Percentiles rank a stretch among this genome's conserved stretches.
phyloP scores from a whole-genome alignment of 2,888 invertebrate genomes.

The Polydrusus pterygomalis region DNA sequence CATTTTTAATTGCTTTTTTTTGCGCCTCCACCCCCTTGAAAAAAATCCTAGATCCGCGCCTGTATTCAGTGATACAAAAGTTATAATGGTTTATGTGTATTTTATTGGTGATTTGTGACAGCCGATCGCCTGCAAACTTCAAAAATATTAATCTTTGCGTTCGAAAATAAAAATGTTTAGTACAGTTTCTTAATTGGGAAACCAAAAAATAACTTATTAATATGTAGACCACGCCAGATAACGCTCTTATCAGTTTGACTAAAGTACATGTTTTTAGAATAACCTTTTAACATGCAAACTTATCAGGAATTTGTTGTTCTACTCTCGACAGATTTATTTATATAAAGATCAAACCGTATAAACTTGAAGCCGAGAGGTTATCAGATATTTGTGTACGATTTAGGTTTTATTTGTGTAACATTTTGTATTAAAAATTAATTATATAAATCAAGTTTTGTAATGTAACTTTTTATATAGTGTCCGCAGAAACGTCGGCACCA shows the following conservation, averaged over 20 bases:
- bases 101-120: too few species aligned
- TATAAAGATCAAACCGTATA: conserved; percentile 45
- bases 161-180: not conserved
- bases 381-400: not conserved
- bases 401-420: conserved; percentile 17
- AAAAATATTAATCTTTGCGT: too few species aligned
- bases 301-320: conserved; percentile 43
- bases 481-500: too few species aligned
- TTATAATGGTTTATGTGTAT: too few species aligned
- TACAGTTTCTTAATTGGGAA: not conserved
- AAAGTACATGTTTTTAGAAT: conserved; percentile 49
- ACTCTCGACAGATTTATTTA: conserved; percentile 40
- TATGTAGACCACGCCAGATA: conserved; percentile 35
- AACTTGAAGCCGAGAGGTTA: conserved; percentile 35
- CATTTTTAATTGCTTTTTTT: too few species aligned
- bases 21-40: too few species aligned
- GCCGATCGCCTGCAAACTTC: too few species aligned
- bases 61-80: too few species aligned
- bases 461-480: too few species aligned
- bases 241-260: conserved; percentile 40
- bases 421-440: not conserved
- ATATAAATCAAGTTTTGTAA: not conserved
- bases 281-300: conserved; percentile 44
- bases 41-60: too few species aligned
- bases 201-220: conserved; percentile 4